A percentile compares a stretch with the other conserved stretches of the same genome.
phyloP scores from a whole-genome alignment of 2,888 invertebrate genomes.

The Xestoiulus laeticollis region DNA sequence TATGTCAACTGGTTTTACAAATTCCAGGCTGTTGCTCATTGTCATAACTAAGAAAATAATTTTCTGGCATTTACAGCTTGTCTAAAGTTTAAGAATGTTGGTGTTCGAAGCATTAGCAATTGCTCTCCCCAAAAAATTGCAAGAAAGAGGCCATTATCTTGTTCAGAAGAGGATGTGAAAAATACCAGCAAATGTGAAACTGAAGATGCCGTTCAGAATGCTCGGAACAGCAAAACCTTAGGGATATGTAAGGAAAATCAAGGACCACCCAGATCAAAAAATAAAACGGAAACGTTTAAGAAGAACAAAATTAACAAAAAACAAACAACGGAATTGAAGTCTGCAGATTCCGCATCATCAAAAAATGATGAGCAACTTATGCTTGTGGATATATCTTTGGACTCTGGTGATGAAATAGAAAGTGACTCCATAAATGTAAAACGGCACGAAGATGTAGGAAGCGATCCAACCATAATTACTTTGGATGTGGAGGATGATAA shows the following conservation, averaged over 20 bases:
- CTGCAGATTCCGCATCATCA: neutral
- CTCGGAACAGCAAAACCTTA: neutral
- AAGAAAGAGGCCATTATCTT: neutral
- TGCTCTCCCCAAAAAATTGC: neutral
- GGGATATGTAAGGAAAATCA: conserved; percentile 4
- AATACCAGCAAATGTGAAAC: neutral
- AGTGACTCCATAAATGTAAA: neutral
- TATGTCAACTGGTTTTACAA: neutral
- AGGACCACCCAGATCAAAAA: neutral
- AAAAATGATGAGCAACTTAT: neutral
- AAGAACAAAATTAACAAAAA: neutral
- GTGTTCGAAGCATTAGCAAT: neutral
- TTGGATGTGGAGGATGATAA: neutral
- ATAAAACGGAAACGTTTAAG: neutral
- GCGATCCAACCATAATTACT: no score
- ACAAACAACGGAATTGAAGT: neutral
- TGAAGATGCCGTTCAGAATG: neutral
- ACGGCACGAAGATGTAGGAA: no score
- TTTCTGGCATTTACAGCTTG: conserved; percentile 9
- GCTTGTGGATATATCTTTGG: neutral
- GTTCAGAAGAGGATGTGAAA: neutral
- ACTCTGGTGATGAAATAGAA: neutral
- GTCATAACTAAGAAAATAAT: neutral
- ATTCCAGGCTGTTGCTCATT: neutral
- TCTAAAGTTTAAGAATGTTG: neutral